phyloP scores from a whole-genome alignment of 2,888 invertebrate genomes.

The Syrista parreyssii region DNA sequence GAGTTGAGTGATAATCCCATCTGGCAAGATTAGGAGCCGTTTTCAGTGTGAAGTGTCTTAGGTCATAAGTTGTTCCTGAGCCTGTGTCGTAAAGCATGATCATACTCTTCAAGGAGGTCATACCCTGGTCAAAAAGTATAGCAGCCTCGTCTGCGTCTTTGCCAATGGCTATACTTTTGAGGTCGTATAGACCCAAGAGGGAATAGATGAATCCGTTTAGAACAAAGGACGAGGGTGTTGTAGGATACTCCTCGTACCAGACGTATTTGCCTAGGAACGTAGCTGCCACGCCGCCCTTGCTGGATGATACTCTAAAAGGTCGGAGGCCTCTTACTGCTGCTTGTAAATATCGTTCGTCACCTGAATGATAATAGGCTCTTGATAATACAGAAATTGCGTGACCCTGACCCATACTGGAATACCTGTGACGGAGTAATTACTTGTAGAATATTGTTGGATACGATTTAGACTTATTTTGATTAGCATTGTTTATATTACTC shows the following conservation, averaged over 20 bases:
- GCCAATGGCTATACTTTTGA: slow-evolving; percentile 83
- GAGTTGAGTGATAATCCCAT: slow-evolving; percentile 99
- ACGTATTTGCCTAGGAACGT: slow-evolving; percentile 86
- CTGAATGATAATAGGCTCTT: slow-evolving; percentile 88
- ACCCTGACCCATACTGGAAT: slow-evolving; percentile 99
- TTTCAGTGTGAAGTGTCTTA: slow-evolving; percentile 91
- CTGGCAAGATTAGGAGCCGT: slow-evolving; percentile 94
- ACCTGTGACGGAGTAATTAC: slow-evolving; percentile 67
- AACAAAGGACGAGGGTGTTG: slow-evolving; percentile 92
- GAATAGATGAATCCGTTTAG: slow-evolving; percentile 99
- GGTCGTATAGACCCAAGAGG: slow-evolving; percentile 93
- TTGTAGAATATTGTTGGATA: not conserved
- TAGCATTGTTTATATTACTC: slow-evolving; percentile 31
- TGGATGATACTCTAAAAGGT: slow-evolving; percentile 80
- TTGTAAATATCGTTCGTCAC: slow-evolving; percentile 79
- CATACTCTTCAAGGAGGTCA: slow-evolving; percentile 87
- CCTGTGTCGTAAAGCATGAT: slow-evolving; percentile 94
- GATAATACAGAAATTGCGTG: slow-evolving; percentile 95
- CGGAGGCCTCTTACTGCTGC: slow-evolving; percentile 85
- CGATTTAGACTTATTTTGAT: not conserved
- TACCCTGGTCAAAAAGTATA: slow-evolving; percentile 84
- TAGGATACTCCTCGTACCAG: slow-evolving; percentile 99
- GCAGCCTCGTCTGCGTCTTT: slow-evolving; percentile 78
- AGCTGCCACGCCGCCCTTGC: slow-evolving; percentile 85
- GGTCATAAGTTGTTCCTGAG: slow-evolving; percentile 94